These are phyloP conservation scores for Chalcosyrphus nemorum DNA, from an alignment of 2,888 invertebrate species.

Conservation along the genomic window DNA sequence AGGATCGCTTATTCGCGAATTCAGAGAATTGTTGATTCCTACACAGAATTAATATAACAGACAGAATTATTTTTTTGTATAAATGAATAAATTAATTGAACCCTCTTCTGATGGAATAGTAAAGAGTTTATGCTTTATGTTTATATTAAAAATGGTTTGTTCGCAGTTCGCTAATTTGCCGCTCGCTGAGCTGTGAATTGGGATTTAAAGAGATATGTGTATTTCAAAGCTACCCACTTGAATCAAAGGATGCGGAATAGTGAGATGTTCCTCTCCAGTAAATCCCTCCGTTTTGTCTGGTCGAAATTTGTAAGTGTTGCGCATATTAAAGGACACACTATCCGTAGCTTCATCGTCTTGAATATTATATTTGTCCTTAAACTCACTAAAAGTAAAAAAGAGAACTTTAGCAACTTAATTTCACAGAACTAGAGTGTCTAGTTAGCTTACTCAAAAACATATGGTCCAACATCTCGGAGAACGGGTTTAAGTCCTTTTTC, in stretches of 20 bases:
- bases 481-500: slow-evolving; percentile 87
- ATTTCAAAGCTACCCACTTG: no score
- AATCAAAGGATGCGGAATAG: slow-evolving; percentile 88
- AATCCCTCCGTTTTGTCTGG: slow-evolving; percentile 85
- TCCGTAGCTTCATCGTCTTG: slow-evolving; percentile 88
- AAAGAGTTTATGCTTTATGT: no score
- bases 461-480: slow-evolving; percentile 90
- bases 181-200: no score
- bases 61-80: no score
- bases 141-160: no score
- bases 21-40: no score
- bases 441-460: slow-evolving; percentile 88
- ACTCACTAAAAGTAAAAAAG: slow-evolving; percentile 84
- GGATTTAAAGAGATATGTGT: no score
- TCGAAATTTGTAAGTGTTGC: slow-evolving; percentile 86
- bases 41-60: no score
- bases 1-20: no score
- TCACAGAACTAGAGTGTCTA: neutral
- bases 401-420: neutral
- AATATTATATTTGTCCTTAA: slow-evolving; percentile 89
- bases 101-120: no score
- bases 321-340: slow-evolving; percentile 87
- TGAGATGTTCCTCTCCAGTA: slow-evolving; percentile 87
- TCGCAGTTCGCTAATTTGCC: no score
- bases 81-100: no score